Percentiles rank a stretch among this genome's conserved stretches.
Evolutionary conservation across 2,888 invertebrate genomes (phyloP).

Genomic region (Hermodice carunculata): DNA sequence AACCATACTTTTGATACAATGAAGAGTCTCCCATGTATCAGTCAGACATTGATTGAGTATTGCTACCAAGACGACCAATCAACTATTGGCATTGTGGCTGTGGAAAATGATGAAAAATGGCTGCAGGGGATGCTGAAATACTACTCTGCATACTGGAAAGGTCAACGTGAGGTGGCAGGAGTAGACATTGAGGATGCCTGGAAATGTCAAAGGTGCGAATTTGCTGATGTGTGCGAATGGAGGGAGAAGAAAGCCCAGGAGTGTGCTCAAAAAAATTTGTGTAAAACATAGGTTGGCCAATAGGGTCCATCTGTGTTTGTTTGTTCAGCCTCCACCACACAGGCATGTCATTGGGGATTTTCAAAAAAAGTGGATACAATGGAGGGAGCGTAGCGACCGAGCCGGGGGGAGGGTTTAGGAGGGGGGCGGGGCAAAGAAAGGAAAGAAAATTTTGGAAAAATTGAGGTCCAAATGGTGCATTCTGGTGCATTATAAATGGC

Average conservation of each 20-base stretch:
- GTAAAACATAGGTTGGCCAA: no score
- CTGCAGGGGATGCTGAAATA: slow-evolving; percentile 39
- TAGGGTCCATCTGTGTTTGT: no score
- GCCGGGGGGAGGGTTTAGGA: no score
- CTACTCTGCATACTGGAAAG: slow-evolving; percentile 56
- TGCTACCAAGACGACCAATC: slow-evolving; percentile 54
- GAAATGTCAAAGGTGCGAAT: slow-evolving; percentile 64
- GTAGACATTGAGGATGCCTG: slow-evolving; percentile 67
- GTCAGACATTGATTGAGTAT: slow-evolving; percentile 53
- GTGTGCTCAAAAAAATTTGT: slow-evolving; percentile 26
- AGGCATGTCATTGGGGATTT: no score
- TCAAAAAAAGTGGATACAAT: no score
- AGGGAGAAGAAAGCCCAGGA: slow-evolving; percentile 48
- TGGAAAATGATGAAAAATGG: slow-evolving; percentile 47
- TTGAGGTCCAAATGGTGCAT: no score
- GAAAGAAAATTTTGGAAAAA: no score
- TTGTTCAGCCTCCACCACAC: no score
- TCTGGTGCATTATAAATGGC: no score
- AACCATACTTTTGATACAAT: slow-evolving; percentile 44
- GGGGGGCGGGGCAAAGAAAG: no score
- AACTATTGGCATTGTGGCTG: slow-evolving; percentile 43
- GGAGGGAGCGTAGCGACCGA: no score
- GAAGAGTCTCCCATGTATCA: slow-evolving; percentile 54
- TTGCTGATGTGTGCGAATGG: slow-evolving; percentile 61
- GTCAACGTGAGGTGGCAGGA: slow-evolving; percentile 49